A percentile compares a stretch with the other conserved stretches of the same genome.
Conservation (phyloP, 35 echinoderm and acorn worm species). For the Lytechinus variegatus region DNA sequence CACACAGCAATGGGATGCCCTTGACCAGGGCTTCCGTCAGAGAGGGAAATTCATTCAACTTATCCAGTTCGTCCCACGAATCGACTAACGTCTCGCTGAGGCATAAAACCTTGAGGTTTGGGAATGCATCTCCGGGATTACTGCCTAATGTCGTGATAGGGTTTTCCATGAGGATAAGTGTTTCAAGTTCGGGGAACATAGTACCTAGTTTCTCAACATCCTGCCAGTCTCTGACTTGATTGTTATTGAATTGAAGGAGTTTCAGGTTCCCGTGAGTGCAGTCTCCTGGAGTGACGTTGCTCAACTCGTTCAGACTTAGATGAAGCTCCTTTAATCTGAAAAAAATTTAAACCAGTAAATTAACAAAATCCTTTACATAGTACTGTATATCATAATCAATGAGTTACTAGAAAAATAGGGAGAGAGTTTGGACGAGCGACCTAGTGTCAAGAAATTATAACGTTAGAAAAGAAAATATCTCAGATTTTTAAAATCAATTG, state of each 20-base stretch:
- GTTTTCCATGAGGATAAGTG: conserved; percentile 55
- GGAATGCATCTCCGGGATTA: background rate
- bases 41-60: conserved; percentile 49
- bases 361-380: too few species aligned
- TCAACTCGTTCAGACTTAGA: conserved; percentile 67
- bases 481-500: too few species aligned
- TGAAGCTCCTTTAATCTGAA: conserved; percentile 71
- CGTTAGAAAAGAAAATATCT: too few species aligned
- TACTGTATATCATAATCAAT: too few species aligned
- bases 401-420: too few species aligned
- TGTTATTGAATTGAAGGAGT: conserved; percentile 74
- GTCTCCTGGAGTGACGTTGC: background rate
- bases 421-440: too few species aligned
- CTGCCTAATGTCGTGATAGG: background rate
- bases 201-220: conserved; percentile 59
- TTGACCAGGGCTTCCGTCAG: conserved; percentile 57
- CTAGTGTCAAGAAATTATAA: too few species aligned
- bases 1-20: conserved; percentile 31
- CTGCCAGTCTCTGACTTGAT: conserved; percentile 60
- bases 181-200: conserved; percentile 62
- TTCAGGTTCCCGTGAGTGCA: conserved; percentile 42
- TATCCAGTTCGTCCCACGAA: conserved; percentile 64
- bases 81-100: conserved; percentile 52
- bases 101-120: conserved; percentile 52
- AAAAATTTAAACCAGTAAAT: background rate